phyloP scores from a whole-genome alignment of 37 sponge, comb jelly and placozoan species.

The Diacarnus erythraeanus region DNA sequence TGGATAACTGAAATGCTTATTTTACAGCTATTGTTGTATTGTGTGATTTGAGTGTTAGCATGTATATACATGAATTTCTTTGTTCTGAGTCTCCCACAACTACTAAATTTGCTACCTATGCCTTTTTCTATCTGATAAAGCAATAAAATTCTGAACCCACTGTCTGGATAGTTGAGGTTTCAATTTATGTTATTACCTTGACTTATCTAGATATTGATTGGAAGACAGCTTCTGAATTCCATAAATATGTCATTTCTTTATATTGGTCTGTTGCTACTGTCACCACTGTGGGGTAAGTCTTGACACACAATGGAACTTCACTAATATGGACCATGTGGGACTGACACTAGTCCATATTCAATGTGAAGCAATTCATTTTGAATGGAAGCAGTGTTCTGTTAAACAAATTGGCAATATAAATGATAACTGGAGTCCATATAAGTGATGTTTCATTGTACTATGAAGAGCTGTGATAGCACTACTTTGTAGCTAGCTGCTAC shows the following conservation, averaged over 20 bases:
- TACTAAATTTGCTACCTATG: neutral
- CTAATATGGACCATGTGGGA: no score
- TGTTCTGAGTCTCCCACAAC: neutral
- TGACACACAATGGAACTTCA: no score
- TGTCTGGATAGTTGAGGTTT: neutral
- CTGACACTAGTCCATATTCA: no score
- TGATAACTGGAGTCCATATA: no score
- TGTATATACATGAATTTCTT: no score
- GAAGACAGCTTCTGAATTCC: neutral
- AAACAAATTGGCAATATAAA: no score
- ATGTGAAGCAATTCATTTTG: neutral
- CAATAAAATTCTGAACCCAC: neutral
- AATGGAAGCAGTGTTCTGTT: neutral
- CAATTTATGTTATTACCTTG: neutral
- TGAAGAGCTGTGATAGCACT: no score
- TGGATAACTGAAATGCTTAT: no score
- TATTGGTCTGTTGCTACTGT: slow-evolving; percentile 74
- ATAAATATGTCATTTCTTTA: slow-evolving; percentile 50
- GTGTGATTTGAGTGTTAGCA: no score
- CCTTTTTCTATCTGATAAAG: neutral
- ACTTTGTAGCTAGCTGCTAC: no score
- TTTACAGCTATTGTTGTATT: neutral
- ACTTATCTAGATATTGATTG: slow-evolving; percentile 51
- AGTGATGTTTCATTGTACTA: no score
- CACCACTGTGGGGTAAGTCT: slow-evolving; percentile 64